Evolutionary conservation across 2,113 vertebrate species (phyloP).

Genomic region (Chaenogobius annularis): DNA sequence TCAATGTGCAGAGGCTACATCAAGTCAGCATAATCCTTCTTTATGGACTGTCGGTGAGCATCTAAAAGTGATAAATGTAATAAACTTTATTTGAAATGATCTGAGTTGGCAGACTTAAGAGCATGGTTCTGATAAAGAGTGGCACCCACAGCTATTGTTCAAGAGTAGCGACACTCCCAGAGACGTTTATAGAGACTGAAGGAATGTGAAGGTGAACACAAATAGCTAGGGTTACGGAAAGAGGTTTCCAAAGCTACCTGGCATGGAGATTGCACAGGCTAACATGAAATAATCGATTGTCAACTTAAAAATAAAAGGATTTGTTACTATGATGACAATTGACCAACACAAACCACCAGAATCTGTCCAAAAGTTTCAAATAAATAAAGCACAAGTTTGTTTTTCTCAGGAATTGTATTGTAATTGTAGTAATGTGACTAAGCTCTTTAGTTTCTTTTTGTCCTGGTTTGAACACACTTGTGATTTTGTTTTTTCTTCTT

Average conservation of each 20-base stretch:
- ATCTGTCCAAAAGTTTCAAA: neutral
- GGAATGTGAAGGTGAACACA: neutral
- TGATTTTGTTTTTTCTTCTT: constrained; percentile 50
- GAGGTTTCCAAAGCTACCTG: neutral
- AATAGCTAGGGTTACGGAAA: neutral
- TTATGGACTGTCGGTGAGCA: constrained; percentile 1
- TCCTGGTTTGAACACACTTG: constrained; percentile 46
- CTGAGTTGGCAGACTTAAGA: neutral
- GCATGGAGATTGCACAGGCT: neutral
- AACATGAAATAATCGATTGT: neutral
- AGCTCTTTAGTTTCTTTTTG: constrained; percentile 31
- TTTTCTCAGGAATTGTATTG: neutral
- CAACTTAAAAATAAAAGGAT: neutral
- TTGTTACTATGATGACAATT: neutral
- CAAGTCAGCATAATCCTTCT: neutral
- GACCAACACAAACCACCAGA: neutral
- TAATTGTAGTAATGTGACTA: no score
- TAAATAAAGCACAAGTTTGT: neutral
- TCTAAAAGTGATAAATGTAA: neutral
- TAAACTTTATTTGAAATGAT: neutral
- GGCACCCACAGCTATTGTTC: neutral
- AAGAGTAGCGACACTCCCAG: neutral
- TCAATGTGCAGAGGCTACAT: constrained; percentile 28
- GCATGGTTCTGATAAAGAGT: neutral
- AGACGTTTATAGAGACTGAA: neutral